Evolutionary conservation across 1,140 invertebrate genomes (phyloP), one percentile per base, ranked within the genome.

Genomic region (Meteorus sp.): DNA sequence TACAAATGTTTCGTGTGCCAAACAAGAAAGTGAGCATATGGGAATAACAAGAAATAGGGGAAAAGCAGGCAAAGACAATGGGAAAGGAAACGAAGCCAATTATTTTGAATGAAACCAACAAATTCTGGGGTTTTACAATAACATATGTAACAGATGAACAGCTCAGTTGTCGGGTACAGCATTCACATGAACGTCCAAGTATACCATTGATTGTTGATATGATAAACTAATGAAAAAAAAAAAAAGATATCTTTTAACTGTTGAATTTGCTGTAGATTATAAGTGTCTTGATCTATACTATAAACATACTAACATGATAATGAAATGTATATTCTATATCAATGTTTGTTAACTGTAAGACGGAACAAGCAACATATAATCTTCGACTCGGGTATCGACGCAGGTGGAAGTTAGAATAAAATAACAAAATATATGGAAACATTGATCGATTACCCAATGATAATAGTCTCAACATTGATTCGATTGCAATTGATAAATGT

Each of bases 241-340:
- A 50, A 45, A 47, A 53, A 48, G 51, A 55, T 70, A 68, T 76
- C 73, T 76, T 76, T 75, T 75, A 76, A 76, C 66, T 76, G 75
- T 77, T 76, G 73, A 77, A 73, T 73, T 76, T 76, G 71, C 75
- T 69, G 71, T 76, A 77, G 72, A 64, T 71, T 61, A 64, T 76
- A 77, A 77, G 74, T 75, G 73, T 75, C 75, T 73, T 74, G 73
- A 72, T 72, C 72, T 76, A 75, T 74, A 76, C 64, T 70, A 72
- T 69, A 75, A 60, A 31, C 66, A 70, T 72, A 69, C 72, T n/a
- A n/a, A n/a, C n/a, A n/a, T n/a, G n/a, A n/a, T n/a, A n/a, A n/a
- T n/a, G n/a, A n/a, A 77, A 69, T 68, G 50, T 77, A 72, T 73
- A 77, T 74, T 72, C 75, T 77, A 73, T 69, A 77, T 77, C 74